Percentiles rank a stretch among this genome's conserved stretches.
These are phyloP conservation scores for Rutpela maculata DNA, from an alignment of 2,888 invertebrate genomes.

Conservation along the genomic window DNA sequence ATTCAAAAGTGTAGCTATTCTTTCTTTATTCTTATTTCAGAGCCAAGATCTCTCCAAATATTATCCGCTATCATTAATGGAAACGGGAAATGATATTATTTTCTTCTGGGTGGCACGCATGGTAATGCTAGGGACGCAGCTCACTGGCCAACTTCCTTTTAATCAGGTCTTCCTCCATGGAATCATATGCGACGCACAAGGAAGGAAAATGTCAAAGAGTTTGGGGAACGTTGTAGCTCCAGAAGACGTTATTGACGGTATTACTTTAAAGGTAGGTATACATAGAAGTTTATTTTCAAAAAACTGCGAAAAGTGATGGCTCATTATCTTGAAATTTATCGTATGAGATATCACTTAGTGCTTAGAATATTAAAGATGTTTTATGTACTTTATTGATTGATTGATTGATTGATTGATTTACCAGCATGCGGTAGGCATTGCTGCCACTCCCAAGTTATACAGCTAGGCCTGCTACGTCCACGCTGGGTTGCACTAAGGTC, in stretches of 20 bases:
- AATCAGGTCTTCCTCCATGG: slow-evolving; percentile 96
- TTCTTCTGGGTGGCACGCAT: slow-evolving; percentile 99
- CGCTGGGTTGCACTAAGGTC: too few species aligned
- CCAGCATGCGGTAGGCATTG: too few species aligned
- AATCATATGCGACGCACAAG: slow-evolving; percentile 98
- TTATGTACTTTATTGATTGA: too few species aligned
- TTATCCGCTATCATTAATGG: slow-evolving; percentile 94
- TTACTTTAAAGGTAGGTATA: slow-evolving; percentile 84
- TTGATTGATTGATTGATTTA: too few species aligned
- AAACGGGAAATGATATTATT: slow-evolving; percentile 98
- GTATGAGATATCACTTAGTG: too few species aligned
- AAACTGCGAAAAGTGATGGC: too few species aligned
- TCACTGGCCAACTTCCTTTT: slow-evolving; percentile 92
- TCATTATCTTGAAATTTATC: too few species aligned
- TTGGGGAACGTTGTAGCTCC: slow-evolving; percentile 99
- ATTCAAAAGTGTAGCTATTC: slow-evolving; percentile 6
- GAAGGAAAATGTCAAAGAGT: slow-evolving; percentile 99
- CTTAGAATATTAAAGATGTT: too few species aligned
- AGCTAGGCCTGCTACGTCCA: too few species aligned
- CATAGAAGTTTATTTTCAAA: too few species aligned
- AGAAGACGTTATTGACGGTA: slow-evolving; percentile 94
- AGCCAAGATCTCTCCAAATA: slow-evolving; percentile 74
- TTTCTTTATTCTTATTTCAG: slow-evolving; percentile 65
- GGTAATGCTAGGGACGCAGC: slow-evolving; percentile 96
- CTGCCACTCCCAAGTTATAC: too few species aligned